Percentiles rank a stretch among this genome's conserved stretches.
These are phyloP conservation scores for Leucoptera coffeella DNA, from an alignment of 2,888 invertebrate species.

Conservation along the genomic window DNA sequence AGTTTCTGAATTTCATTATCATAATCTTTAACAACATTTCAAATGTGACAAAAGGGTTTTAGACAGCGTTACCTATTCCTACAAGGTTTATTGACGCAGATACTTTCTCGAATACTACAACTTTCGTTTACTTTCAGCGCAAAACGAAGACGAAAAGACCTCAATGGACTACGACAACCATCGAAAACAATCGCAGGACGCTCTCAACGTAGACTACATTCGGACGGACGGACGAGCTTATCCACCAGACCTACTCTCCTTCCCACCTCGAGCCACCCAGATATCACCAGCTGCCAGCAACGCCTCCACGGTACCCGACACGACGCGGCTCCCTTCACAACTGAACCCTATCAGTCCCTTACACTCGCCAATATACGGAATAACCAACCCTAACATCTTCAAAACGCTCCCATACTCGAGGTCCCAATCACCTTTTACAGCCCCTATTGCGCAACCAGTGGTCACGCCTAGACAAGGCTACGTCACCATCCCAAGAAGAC, in stretches of 20 bases:
- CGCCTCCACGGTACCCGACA: slow-evolving; percentile 73
- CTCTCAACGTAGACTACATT: slow-evolving; percentile 47
- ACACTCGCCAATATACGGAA: slow-evolving; percentile 60
- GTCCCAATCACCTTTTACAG: slow-evolving; percentile 72
- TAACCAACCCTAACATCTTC: slow-evolving; percentile 61
- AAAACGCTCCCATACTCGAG: slow-evolving; percentile 75
- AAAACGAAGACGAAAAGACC: slow-evolving; percentile 64
- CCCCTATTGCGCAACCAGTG: slow-evolving; percentile 56
- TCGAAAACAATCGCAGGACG: slow-evolving; percentile 45
- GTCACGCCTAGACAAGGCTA: slow-evolving; percentile 73
- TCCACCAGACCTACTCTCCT: slow-evolving; percentile 77
- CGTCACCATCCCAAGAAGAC: slow-evolving; percentile 80
- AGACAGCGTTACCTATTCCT: no score
- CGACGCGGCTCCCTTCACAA: slow-evolving; percentile 55
- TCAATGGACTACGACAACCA: slow-evolving; percentile 61
- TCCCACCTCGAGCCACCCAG: slow-evolving; percentile 64
- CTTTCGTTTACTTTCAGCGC: slow-evolving; percentile 50
- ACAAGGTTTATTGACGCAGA: no score
- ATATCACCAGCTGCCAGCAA: slow-evolving; percentile 77
- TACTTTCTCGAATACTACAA: no score
- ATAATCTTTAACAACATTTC: no score
- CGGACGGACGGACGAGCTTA: slow-evolving; percentile 57
- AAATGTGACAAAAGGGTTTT: no score
- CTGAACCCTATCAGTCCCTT: slow-evolving; percentile 60
- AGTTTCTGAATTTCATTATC: no score